These are phyloP conservation scores for Ceyx cyanopectus DNA, from an alignment of 2,113 vertebrate genomes.

Conservation along the genomic window DNA sequence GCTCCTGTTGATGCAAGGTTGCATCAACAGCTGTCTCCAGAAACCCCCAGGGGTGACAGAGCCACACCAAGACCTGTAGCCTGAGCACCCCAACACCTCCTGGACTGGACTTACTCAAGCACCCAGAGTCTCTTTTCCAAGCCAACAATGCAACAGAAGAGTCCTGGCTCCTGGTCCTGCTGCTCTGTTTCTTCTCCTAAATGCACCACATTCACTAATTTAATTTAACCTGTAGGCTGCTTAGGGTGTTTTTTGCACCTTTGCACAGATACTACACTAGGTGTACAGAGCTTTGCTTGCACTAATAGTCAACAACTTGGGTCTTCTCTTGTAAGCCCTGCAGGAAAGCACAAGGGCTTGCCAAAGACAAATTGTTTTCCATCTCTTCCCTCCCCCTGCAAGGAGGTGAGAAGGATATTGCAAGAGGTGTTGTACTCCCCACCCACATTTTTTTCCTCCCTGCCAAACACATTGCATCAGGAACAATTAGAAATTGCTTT, in stretches of 20 bases:
- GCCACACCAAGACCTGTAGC: fast-evolving
- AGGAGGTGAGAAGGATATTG: constrained; percentile 39
- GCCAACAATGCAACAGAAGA: not conserved
- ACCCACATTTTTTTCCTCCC: constrained; percentile 48
- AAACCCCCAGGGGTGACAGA: not conserved
- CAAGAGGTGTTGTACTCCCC: constrained; percentile 29
- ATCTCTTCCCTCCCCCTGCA: not conserved
- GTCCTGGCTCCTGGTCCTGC: not conserved
- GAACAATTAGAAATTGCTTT: constrained; percentile 32
- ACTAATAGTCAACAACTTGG: not conserved
- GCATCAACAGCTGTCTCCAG: not conserved
- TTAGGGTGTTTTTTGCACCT: not conserved
- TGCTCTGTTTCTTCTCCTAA: not conserved
- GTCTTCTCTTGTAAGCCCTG: not conserved
- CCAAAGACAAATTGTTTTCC: constrained; percentile 35
- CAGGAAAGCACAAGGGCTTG: not conserved
- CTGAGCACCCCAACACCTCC: not conserved
- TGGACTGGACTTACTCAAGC: not conserved
- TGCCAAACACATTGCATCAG: constrained; percentile 46
- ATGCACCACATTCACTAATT: not conserved
- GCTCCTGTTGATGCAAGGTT: not conserved
- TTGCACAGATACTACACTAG: not conserved
- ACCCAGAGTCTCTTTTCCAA: not conserved
- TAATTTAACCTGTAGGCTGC: not conserved
- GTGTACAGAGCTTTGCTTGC: not conserved